A percentile compares a stretch with the other conserved stretches of the same genome.
phyloP scores from a whole-genome alignment of 2,113 vertebrate genomes.

The Ammospiza nelsoni region DNA sequence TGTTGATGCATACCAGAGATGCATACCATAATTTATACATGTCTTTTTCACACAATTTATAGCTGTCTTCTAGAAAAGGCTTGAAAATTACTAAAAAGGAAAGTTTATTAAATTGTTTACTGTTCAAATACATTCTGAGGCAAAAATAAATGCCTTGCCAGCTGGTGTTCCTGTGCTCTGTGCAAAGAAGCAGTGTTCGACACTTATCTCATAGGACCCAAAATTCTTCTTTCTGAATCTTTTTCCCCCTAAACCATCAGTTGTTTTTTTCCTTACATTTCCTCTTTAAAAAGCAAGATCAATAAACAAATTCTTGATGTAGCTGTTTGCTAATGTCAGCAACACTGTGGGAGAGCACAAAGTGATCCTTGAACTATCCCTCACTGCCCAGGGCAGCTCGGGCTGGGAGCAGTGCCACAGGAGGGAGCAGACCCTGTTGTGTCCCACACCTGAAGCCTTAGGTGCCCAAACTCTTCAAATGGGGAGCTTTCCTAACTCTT shows the following conservation, averaged over 20 bases:
- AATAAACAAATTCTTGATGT: slow-evolving; percentile 18
- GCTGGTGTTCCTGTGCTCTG: slow-evolving; percentile 63
- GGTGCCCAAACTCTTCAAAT: neutral
- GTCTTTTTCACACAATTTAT: slow-evolving; percentile 30
- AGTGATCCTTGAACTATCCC: neutral
- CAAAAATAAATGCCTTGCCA: slow-evolving; percentile 69
- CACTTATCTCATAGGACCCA: slow-evolving; percentile 64
- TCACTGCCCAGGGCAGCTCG: neutral
- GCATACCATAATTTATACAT: neutral
- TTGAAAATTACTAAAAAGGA: slow-evolving; percentile 38
- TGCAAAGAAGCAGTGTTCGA: slow-evolving; percentile 45
- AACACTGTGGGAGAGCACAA: neutral
- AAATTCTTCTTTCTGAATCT: slow-evolving; percentile 57
- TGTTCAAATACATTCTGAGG: slow-evolving; percentile 60
- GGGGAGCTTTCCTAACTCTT: neutral
- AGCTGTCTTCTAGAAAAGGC: slow-evolving; percentile 44
- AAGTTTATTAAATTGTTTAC: slow-evolving; percentile 71
- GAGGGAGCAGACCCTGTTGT: neutral
- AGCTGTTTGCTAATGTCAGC: neutral
- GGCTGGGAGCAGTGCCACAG: neutral
- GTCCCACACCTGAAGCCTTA: neutral
- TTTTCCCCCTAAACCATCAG: neutral
- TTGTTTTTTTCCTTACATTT: slow-evolving; percentile 6
- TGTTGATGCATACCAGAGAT: neutral
- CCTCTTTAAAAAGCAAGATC: slow-evolving; percentile 19